A percentile compares a stretch with the other conserved stretches of the same genome.
Conservation (phyloP, 2,888 invertebrate genomes). For the Leptopterna dolabrata region DNA sequence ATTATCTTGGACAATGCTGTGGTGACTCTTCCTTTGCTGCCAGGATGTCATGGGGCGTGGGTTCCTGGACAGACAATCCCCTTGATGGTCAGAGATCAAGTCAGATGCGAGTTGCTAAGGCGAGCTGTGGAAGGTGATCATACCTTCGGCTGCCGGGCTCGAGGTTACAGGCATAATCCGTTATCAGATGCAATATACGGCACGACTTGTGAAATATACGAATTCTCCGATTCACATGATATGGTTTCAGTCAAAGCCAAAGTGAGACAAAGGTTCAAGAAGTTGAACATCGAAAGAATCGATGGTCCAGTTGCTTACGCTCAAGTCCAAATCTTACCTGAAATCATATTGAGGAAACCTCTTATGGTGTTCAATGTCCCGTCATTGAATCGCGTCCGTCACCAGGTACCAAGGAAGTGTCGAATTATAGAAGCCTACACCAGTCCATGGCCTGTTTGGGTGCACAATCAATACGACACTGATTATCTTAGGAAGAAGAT, state of each 20-base stretch:
- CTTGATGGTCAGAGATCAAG: slow-evolving; percentile 71
- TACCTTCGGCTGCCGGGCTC: slow-evolving; percentile 18
- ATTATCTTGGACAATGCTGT: slow-evolving; percentile 72
- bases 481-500: slow-evolving; percentile 68
- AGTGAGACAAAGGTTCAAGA: slow-evolving; percentile 80
- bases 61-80: slow-evolving; percentile 86
- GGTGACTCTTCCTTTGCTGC: slow-evolving; percentile 72
- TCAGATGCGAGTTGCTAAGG: slow-evolving; percentile 72
- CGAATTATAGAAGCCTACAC: slow-evolving; percentile 62
- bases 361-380: slow-evolving; percentile 24
- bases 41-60: slow-evolving; percentile 73
- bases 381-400: slow-evolving; percentile 42
- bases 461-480: slow-evolving; percentile 75
- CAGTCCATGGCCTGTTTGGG: slow-evolving; percentile 76
- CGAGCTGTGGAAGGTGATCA: slow-evolving; percentile 69
- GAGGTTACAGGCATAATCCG: neutral
- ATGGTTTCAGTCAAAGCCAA: slow-evolving; percentile 75
- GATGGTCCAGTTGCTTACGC: slow-evolving; percentile 18
- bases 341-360: slow-evolving; percentile 54
- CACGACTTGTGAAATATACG: slow-evolving; percentile 76
- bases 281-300: slow-evolving; percentile 67
- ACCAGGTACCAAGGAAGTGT: neutral
- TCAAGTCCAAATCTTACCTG: slow-evolving; percentile 48
- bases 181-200: slow-evolving; percentile 67
- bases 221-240: slow-evolving; percentile 70